phyloP scores from a whole-genome alignment of 2,113 vertebrate genomes.

The Electrona antarctica region DNA sequence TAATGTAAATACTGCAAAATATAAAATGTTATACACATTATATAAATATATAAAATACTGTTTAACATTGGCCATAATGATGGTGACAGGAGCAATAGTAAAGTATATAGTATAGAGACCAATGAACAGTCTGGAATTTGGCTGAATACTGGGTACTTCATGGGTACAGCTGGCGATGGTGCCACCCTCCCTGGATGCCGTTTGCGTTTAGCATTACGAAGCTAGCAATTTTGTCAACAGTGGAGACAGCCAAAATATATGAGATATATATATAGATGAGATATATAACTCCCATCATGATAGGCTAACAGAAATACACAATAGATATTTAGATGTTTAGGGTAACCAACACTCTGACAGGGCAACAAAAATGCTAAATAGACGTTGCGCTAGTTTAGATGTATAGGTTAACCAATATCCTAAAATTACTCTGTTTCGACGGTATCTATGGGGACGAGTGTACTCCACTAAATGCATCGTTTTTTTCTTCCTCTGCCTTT shows the following conservation, averaged over 20 bases:
- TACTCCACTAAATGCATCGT: not conserved
- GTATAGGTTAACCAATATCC: conserved; percentile 2
- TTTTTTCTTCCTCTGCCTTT: not conserved
- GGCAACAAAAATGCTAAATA: conserved; percentile 19
- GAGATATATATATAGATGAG: no score
- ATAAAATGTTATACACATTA: no score
- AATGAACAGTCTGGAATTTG: no score
- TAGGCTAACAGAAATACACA: conserved; percentile 17
- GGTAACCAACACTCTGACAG: not conserved
- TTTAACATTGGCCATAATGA: no score
- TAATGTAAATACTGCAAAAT: no score
- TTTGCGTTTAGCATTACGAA: conserved; percentile 1
- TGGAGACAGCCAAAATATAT: not conserved
- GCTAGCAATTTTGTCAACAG: conserved; percentile 4
- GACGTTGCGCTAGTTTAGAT: not conserved
- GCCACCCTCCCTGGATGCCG: not conserved
- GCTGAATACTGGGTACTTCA: no score
- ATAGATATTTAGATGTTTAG: conserved; percentile 19
- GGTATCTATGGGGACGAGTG: conserved; percentile 9
- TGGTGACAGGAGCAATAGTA: no score
- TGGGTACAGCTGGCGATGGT: not conserved
- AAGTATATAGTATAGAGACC: no score
- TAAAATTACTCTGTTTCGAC: conserved; percentile 4
- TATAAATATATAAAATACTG: no score
- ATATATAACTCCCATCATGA: conserved; percentile 2